Percentiles rank a stretch among this genome's conserved stretches.
phyloP scores from a whole-genome alignment of 2,888 invertebrate species.

The Trachelus iudaicus region DNA sequence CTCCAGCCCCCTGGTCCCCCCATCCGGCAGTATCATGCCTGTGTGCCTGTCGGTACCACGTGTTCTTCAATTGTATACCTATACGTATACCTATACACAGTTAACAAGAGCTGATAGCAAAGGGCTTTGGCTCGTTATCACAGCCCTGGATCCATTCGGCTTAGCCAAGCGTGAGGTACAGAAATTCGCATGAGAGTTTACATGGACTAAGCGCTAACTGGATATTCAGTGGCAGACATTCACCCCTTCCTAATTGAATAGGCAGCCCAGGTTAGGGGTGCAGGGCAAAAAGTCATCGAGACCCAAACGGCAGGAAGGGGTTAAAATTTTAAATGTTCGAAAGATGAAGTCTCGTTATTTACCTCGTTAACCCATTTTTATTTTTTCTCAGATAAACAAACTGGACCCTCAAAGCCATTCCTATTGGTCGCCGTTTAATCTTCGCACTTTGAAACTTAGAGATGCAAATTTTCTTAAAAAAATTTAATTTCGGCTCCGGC shows the following conservation, averaged over 20 bases:
- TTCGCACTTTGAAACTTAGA: neutral
- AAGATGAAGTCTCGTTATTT: too few species aligned
- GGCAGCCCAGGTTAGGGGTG: neutral
- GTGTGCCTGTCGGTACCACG: neutral
- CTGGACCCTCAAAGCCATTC: neutral
- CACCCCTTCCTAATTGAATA: neutral
- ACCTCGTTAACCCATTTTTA: neutral
- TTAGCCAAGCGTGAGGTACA: neutral
- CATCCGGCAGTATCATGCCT: neutral
- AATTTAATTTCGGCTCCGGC: too few species aligned
- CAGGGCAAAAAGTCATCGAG: neutral
- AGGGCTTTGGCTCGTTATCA: constrained; percentile 7
- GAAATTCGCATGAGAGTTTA: neutral
- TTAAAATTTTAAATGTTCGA: neutral
- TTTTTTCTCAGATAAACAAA: neutral
- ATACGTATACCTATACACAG: neutral
- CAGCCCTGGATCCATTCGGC: constrained; percentile 7
- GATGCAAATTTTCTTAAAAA: too few species aligned
- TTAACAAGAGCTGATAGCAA: neutral
- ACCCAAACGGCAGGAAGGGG: neutral
- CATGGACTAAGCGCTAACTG: neutral
- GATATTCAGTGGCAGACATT: neutral
- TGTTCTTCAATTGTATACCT: neutral
- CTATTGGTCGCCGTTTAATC: neutral
- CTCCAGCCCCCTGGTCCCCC: neutral